Evolutionary conservation across 2,797 vertebrate genomes (phyloP), one percentile per base, ranked within the genome.

Genomic region (Rhodeus uyekii): DNA sequence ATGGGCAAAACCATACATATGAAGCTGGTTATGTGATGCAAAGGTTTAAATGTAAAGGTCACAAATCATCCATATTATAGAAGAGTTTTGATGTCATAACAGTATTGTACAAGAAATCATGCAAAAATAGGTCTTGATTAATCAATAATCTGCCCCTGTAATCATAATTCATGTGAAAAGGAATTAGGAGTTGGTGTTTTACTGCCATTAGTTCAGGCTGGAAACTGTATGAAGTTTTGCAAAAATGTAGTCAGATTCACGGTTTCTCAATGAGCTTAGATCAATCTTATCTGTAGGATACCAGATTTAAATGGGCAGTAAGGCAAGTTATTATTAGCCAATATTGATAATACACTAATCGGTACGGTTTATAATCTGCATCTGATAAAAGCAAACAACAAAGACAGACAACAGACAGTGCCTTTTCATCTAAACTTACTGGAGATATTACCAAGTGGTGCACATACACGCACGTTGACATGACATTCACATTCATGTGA

Each of bases 401-500:
- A 58, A 76, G 53, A 22, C 55, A 61, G 19, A 55, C 7, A 39
- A 39, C 53, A 60, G n/a, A 14, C 55, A 58, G 3, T 22, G 6
- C 55, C 24, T 61, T 61, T 61, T 42, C 29, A 42, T 61, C n/a
- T 44, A 60, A 42, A 32, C 55, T 18, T 44, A 16, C 14, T 22
- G 10, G 13, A 60, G 14, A 60, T 19, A 5, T 58, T 53, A 42
- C 34, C 68, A 50, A 50, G 29, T 18, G 1, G 10, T 27, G 3
- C 10, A 34, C 32, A 55, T 53, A 32, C 32, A n/a, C 27, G 2
- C 22, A 24, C 14, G 13, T 61, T 29, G 24, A 58, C 24, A 44
- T 76, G 74, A 60, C 38, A 76, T 75, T 74, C 34, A 58, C 13
- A 0, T 44, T 69, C 67, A n/a, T 46, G 13, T 69, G 67, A 44